phyloP scores from a whole-genome alignment of 2,113 vertebrate species.

The Chlorodrepanis virens region DNA sequence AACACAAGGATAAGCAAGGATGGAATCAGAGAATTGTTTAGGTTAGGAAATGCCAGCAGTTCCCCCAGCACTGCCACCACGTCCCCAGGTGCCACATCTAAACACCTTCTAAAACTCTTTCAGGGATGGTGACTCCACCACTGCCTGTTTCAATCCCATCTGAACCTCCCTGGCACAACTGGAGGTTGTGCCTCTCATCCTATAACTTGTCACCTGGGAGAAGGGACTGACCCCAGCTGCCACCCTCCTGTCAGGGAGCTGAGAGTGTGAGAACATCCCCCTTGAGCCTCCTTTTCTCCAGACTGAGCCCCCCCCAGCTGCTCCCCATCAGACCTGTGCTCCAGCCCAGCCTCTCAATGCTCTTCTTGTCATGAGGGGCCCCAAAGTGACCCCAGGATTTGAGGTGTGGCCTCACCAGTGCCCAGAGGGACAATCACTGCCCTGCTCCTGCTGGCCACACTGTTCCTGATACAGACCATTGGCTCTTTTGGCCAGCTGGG shows the following conservation, averaged over 20 bases:
- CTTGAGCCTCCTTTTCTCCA: background rate
- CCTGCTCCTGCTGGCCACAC: background rate
- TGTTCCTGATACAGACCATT: background rate
- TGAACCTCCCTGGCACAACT: background rate
- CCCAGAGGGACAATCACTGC: background rate
- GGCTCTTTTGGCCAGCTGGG: background rate
- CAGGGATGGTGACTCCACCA: background rate
- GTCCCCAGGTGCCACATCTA: background rate
- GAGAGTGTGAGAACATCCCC: background rate
- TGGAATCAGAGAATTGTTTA: background rate
- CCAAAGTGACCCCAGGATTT: background rate
- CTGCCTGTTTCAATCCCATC: background rate
- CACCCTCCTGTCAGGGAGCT: background rate
- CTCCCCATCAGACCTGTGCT: background rate
- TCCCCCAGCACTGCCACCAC: background rate
- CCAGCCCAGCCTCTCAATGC: background rate
- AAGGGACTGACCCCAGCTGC: background rate
- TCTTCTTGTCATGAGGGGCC: background rate
- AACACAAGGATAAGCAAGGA: background rate
- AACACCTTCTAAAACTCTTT: background rate
- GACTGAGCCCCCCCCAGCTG: background rate
- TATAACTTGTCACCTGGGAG: background rate
- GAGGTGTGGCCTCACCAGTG: background rate
- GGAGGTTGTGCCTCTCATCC: background rate
- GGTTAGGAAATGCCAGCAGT: background rate